phyloP scores from a whole-genome alignment of 1,140 invertebrate genomes.

The Ruditapes philippinarum region DNA sequence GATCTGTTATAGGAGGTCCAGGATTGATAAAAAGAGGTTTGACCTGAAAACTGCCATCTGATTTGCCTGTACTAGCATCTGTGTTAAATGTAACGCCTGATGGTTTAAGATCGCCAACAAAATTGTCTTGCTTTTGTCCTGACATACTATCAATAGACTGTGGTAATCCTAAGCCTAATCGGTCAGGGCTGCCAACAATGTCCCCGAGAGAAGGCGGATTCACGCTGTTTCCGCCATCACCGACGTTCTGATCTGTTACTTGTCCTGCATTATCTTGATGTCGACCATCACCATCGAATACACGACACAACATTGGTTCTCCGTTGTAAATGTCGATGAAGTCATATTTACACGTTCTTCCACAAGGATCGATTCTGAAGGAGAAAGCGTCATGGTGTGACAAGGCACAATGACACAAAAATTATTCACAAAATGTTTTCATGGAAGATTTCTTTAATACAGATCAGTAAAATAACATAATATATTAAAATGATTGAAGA shows the following conservation, averaged over 20 bases:
- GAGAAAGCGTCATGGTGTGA: too few species aligned
- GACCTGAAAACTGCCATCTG: background rate
- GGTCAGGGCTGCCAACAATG: background rate
- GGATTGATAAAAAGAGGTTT: conserved; percentile 38
- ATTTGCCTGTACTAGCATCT: background rate
- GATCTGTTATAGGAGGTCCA: conserved; percentile 31
- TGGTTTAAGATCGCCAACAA: background rate
- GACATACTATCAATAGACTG: background rate
- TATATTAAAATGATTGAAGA: too few species aligned
- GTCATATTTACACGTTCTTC: conserved; percentile 42
- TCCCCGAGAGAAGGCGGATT: background rate
- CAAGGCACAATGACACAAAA: too few species aligned
- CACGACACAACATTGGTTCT: conserved; percentile 36
- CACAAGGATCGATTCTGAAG: conserved; percentile 60
- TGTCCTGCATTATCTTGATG: background rate
- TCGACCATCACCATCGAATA: conserved; percentile 52
- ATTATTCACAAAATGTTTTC: too few species aligned
- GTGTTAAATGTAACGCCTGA: background rate
- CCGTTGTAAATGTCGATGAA: conserved; percentile 61
- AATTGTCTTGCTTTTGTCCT: background rate
- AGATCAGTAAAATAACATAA: too few species aligned
- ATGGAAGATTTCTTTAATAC: too few species aligned
- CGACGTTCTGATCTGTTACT: background rate
- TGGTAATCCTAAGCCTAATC: too few species aligned
- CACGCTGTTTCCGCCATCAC: background rate